A percentile compares a stretch with the other conserved stretches of the same genome.
Evolutionary conservation across 2,797 vertebrate genomes (phyloP).

Genomic region (Macropodus opercularis): DNA sequence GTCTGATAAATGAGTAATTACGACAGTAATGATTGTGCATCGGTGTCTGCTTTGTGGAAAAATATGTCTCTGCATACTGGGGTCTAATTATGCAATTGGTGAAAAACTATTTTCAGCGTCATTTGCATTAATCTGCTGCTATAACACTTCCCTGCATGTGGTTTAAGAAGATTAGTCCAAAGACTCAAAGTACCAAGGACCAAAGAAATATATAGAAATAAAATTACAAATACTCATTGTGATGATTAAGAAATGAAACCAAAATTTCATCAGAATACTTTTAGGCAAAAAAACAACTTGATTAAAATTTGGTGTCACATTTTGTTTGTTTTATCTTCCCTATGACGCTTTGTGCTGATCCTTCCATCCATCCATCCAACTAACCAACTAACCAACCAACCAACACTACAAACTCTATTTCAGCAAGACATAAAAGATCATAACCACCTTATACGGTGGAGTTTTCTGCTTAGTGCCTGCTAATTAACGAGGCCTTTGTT

Average conservation of each 20-base stretch:
- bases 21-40: not conserved
- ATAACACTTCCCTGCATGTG: not conserved
- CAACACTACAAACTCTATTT: no score
- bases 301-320: no score
- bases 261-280: no score
- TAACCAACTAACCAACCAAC: no score
- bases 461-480: not conserved
- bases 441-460: not conserved
- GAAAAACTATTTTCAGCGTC: not conserved
- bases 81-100: not conserved
- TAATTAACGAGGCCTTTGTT: conserved; percentile 6
- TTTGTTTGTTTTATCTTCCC: no score
- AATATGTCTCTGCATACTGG: not conserved
- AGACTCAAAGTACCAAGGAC: no score
- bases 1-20: conserved; percentile 12
- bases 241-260: no score
- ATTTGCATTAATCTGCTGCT: not conserved
- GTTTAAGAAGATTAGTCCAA: no score
- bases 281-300: not conserved
- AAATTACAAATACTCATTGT: no score
- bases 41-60: not conserved
- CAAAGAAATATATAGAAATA: no score
- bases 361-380: no score
- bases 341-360: no score
- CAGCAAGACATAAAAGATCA: not conserved